Conservation (phyloP, 2,888 invertebrate genomes). For the Tanytarsus gracilentus region DNA sequence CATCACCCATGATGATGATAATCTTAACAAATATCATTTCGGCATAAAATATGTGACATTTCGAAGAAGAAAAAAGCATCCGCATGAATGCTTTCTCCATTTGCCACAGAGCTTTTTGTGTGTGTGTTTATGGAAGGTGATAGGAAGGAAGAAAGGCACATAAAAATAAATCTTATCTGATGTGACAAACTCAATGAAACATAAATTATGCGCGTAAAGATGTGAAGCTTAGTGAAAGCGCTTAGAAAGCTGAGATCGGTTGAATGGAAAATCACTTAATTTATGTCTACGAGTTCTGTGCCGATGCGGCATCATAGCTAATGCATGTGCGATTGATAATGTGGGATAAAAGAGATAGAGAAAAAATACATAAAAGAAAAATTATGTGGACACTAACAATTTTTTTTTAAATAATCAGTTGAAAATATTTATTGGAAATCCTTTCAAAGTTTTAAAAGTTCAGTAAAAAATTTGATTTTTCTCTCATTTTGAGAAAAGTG, state of each 20-base stretch:
- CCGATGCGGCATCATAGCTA: too few species aligned
- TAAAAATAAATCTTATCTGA: constrained; percentile 26
- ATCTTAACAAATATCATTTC: not conserved
- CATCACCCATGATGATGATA: not conserved
- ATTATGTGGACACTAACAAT: too few species aligned
- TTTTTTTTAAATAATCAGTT: too few species aligned
- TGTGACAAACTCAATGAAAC: constrained; percentile 20
- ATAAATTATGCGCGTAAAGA: constrained; percentile 19
- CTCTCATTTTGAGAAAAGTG: too few species aligned
- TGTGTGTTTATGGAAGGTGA: not conserved
- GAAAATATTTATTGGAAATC: too few species aligned
- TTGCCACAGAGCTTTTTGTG: not conserved
- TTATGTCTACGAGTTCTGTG: not conserved
- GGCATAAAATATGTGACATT: not conserved
- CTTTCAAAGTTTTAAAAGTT: too few species aligned
- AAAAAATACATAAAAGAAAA: too few species aligned
- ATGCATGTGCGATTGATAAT: too few species aligned
- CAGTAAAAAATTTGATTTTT: too few species aligned
- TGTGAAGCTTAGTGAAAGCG: not conserved
- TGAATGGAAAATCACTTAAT: constrained; percentile 21
- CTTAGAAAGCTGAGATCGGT: not conserved
- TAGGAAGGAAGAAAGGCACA: not conserved
- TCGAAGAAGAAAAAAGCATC: not conserved
- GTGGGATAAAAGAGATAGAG: too few species aligned
- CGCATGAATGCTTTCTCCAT: not conserved